phyloP scores from a whole-genome alignment of 1,140 invertebrate species.

The Pinna nobilis region DNA sequence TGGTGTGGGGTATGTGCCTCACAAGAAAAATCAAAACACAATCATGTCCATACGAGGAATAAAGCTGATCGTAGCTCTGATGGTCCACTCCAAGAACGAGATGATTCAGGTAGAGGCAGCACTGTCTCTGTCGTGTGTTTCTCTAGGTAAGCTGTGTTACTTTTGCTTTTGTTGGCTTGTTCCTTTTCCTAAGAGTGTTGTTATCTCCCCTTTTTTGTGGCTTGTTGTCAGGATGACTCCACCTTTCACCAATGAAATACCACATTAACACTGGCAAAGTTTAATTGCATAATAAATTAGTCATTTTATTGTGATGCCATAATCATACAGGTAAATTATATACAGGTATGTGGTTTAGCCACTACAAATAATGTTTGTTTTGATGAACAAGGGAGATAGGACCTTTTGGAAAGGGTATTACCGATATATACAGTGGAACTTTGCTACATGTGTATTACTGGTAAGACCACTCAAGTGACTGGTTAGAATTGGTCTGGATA shows the following conservation, averaged over 20 bases:
- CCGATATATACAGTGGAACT: too few relatives aligned
- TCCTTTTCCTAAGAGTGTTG: too few relatives aligned
- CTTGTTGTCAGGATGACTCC: too few relatives aligned
- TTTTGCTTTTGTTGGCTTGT: neutral
- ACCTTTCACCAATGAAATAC: neutral
- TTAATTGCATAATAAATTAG: neutral
- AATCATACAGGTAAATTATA: neutral
- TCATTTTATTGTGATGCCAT: neutral
- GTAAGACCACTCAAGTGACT: too few relatives aligned
- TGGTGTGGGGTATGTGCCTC: slow-evolving; percentile 70
- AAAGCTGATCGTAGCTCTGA: slow-evolving; percentile 67
- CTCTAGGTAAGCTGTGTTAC: slow-evolving; percentile 62
- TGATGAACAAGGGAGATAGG: neutral
- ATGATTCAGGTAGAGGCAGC: slow-evolving; percentile 72
- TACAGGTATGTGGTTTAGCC: neutral
- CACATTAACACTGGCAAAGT: too few relatives aligned
- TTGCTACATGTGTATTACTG: too few relatives aligned
- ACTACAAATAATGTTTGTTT: neutral
- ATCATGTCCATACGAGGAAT: slow-evolving; percentile 66
- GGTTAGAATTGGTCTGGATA: too few relatives aligned
- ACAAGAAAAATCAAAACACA: slow-evolving; percentile 67
- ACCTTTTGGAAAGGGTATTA: too few relatives aligned
- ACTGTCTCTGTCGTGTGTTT: slow-evolving; percentile 65
- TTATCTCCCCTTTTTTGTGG: too few relatives aligned
- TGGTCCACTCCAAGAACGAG: slow-evolving; percentile 69